Percentiles rank a stretch among this genome's conserved stretches.
Conservation (phyloP, 1,140 invertebrate genomes). For the Zelostemma sp. region DNA sequence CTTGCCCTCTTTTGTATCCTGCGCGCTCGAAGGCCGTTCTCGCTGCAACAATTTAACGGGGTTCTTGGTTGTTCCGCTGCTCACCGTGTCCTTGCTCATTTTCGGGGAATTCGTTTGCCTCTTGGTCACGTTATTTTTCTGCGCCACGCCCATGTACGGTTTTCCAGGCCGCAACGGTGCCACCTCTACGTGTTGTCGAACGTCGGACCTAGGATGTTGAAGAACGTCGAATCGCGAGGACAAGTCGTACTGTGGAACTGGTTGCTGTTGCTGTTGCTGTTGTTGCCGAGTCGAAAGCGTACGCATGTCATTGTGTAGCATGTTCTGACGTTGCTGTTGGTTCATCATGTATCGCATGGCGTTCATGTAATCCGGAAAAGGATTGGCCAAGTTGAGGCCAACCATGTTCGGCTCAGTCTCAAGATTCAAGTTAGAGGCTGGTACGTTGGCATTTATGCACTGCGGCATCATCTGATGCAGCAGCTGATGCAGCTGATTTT, state of each 20-base stretch:
- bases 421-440: conserved; percentile 24
- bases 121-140: conserved; percentile 50
- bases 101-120: conserved; percentile 40
- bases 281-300: conserved; percentile 21
- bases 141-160: conserved; percentile 46
- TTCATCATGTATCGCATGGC: conserved; percentile 12
- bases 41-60: conserved; percentile 47
- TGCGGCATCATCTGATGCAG: conserved; percentile 54
- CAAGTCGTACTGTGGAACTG: conserved; percentile 42
- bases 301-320: conserved; percentile 41
- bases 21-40: conserved; percentile 1
- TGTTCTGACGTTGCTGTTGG: conserved; percentile 39
- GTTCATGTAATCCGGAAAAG: conserved; percentile 21
- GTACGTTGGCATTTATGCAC: conserved; percentile 53
- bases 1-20: conserved; percentile 36
- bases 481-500: conserved; percentile 57
- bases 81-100: conserved; percentile 7
- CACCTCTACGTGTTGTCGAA: too few species aligned
- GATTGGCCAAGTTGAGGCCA: conserved; percentile 32
- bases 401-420: conserved; percentile 26
- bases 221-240: conserved; percentile 25
- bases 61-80: conserved; percentile 38
- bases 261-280: conserved; percentile 23
- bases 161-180: not conserved
- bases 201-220: too few species aligned